Percentiles rank a stretch among this genome's conserved stretches.
phyloP scores from a whole-genome alignment of 2,113 vertebrate species.

The Cephalopterus ornatus region DNA sequence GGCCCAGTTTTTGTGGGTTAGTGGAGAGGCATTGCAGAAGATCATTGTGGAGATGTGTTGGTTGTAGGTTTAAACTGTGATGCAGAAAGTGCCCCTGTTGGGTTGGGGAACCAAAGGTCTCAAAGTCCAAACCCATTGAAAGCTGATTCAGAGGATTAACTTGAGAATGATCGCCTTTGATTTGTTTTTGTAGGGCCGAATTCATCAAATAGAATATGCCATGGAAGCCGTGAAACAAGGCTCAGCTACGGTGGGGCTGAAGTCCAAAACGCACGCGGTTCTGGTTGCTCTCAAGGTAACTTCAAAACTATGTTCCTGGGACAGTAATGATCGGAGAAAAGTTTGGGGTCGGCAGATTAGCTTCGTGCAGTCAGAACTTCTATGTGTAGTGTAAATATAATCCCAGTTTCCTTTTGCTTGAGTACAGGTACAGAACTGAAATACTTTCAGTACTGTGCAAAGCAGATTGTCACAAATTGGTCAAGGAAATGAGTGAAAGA shows the following conservation, averaged over 20 bases:
- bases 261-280: slow-evolving; percentile 89
- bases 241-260: slow-evolving; percentile 95
- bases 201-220: slow-evolving; percentile 98
- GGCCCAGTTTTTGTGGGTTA: not conserved
- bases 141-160: not conserved
- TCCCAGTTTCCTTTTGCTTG: not conserved
- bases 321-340: not conserved
- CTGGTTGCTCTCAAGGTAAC: slow-evolving; percentile 94
- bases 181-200: slow-evolving; percentile 80
- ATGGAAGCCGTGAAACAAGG: slow-evolving; percentile 99
- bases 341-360: not conserved
- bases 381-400: not conserved
- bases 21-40: not conserved
- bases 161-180: not conserved
- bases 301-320: not conserved
- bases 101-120: not conserved
- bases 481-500: not conserved
- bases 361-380: not conserved
- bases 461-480: not conserved
- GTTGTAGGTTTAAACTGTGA: not conserved
- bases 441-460: not conserved
- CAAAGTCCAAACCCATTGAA: not conserved
- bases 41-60: not conserved
- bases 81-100: not conserved
- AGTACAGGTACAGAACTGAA: not conserved